phyloP scores from a whole-genome alignment of 2,797 vertebrate genomes.

The Adrianichthys oophorus region DNA sequence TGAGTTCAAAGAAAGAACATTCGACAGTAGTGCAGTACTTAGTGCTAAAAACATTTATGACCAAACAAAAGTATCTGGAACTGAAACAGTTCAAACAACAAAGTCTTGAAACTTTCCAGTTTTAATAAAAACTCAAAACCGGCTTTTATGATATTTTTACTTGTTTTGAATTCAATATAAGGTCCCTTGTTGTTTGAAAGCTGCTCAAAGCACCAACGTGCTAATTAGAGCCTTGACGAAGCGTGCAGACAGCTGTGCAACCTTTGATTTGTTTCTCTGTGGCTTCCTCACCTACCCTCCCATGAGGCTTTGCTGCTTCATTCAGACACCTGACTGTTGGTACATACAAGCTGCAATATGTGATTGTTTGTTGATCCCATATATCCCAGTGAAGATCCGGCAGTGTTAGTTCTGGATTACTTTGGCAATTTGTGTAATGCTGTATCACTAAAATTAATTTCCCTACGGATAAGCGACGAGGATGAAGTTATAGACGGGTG shows the following conservation, averaged over 20 bases:
- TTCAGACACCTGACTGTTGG: slow-evolving; percentile 50
- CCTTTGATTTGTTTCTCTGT: slow-evolving; percentile 1
- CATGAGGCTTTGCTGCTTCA: slow-evolving; percentile 24
- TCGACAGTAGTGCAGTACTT: no score
- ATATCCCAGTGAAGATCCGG: slow-evolving; percentile 65
- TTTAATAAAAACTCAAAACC: no score
- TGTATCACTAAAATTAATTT: slow-evolving; percentile 70
- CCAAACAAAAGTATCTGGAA: no score
- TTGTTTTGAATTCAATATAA: no score
- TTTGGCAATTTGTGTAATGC: slow-evolving; percentile 74
- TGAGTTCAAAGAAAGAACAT: no score
- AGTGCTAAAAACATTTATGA: no score
- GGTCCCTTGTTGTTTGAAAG: no score
- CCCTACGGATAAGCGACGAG: slow-evolving; percentile 63
- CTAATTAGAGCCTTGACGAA: not conserved
- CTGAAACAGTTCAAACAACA: no score
- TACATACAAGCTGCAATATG: slow-evolving; percentile 53
- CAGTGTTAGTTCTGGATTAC: slow-evolving; percentile 71
- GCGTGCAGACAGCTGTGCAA: not conserved
- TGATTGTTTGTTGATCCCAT: slow-evolving; percentile 58
- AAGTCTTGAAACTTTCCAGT: no score
- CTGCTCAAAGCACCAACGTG: no score
- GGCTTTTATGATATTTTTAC: no score
- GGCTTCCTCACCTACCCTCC: slow-evolving; percentile 13
- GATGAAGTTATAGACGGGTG: slow-evolving; percentile 49